phyloP scores from a whole-genome alignment of 1,140 invertebrate genomes.

The Akabosia matsudoensis region DNA sequence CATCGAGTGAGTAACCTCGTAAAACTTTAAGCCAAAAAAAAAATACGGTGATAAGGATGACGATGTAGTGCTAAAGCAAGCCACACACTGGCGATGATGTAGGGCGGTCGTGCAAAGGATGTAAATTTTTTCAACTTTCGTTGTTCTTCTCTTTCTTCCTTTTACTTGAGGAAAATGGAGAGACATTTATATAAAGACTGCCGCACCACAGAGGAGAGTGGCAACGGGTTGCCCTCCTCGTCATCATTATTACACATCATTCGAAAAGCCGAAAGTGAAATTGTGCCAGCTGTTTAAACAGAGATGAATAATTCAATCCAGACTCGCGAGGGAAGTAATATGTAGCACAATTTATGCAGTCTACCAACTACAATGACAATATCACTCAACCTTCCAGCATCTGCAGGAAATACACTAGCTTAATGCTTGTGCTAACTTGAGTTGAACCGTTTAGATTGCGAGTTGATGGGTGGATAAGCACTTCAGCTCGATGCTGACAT shows the following conservation, averaged over 20 bases:
- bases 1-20: no score
- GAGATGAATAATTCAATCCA: conserved; percentile 38
- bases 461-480: not conserved
- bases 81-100: not conserved
- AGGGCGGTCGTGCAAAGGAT: conserved; percentile 21
- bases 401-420: not conserved
- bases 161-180: not conserved
- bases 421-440: not conserved
- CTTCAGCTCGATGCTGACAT: not conserved
- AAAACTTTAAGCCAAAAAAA: no score
- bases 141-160: not conserved
- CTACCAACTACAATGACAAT: no score
- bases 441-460: not conserved
- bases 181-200: no score
- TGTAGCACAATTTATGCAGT: not conserved
- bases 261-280: conserved; percentile 22
- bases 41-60: not conserved
- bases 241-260: conserved; percentile 6
- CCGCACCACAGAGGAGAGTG: not conserved
- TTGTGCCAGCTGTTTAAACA: conserved; percentile 37
- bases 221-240: conserved; percentile 13
- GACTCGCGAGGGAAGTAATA: not conserved
- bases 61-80: not conserved
- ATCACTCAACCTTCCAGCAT: no score
- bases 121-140: not conserved